phyloP scores from a whole-genome alignment of 2,113 vertebrate genomes.

The Neolamprologus caudopunctatus region DNA sequence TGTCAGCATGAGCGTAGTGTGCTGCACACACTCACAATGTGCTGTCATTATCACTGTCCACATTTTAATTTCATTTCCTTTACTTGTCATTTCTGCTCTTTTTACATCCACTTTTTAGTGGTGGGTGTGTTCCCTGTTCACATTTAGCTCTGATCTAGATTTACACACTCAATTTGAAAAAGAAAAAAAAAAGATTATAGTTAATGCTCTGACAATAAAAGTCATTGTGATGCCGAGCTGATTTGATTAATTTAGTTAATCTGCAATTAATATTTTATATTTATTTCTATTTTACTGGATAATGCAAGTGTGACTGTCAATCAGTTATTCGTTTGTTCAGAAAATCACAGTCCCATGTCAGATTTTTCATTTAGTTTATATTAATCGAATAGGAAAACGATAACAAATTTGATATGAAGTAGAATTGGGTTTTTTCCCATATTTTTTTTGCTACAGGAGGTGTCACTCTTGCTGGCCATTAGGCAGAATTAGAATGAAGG shows the following conservation, averaged over 20 bases:
- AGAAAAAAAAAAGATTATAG: neutral
- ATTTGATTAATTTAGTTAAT: neutral
- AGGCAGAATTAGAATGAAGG: neutral
- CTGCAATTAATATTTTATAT: neutral
- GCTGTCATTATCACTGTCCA: slow-evolving; percentile 27
- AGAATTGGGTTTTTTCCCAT: rapidly evolving
- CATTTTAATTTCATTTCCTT: slow-evolving; percentile 10
- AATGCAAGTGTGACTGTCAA: neutral
- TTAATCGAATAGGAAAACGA: neutral
- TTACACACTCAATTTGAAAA: neutral
- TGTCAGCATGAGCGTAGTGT: slow-evolving; percentile 23
- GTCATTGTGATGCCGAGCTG: neutral
- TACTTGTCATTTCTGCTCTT: neutral
- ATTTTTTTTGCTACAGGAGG: neutral
- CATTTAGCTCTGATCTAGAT: neutral
- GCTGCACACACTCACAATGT: neutral
- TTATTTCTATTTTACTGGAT: neutral
- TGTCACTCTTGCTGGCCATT: neutral
- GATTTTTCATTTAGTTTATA: neutral
- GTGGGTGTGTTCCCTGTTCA: neutral
- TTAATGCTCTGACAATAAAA: neutral
- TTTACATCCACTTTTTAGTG: neutral
- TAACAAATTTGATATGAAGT: neutral
- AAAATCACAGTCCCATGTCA: neutral
- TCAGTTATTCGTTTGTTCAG: neutral